Evolutionary conservation across 92 coral and sea anemone species (phyloP), one percentile per base, ranked within the genome.

Genomic region (Paramuricea clavata): DNA sequence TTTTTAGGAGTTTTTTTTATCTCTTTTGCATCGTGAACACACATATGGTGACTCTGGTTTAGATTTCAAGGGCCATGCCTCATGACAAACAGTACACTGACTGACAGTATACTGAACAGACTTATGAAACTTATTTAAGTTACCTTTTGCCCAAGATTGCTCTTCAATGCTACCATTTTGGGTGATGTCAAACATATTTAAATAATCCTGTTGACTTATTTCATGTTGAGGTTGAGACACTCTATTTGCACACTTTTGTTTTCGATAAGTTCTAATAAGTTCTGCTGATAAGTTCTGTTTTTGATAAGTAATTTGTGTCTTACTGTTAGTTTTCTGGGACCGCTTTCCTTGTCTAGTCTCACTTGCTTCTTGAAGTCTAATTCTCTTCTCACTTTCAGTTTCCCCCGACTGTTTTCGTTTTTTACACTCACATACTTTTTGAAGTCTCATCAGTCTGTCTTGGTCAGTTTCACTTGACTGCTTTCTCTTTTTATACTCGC

Each of bases 21-120:
- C 89, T 15, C 85, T 65, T 11, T 42, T 47, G 68, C 82, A 85
- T 42, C 92, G 78, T 89, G 90, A 85, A 56, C 89, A 89, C 25
- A 85, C 59, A 80, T 89, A 89, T 47, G 86, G 72, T 85, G 62
- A 54, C 65, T 73, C 77, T 19, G 83, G 87, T 77, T 77, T 86
- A 12, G n/a, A n/a, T n/a, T n/a, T n/a, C n/a, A n/a, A n/a, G n/a
- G n/a, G n/a, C n/a, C n/a, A n/a, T n/a, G n/a, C n/a, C n/a, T n/a
- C n/a, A n/a, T n/a, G n/a, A n/a, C n/a, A n/a, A n/a, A n/a, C n/a
- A n/a, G n/a, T n/a, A n/a, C n/a, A n/a, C n/a, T n/a, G n/a, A n/a
- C n/a, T n/a, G n/a, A n/a, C n/a, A n/a, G n/a, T n/a, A n/a, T n/a
- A n/a, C n/a, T n/a, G n/a, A n/a, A n/a, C n/a, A n/a, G n/a, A n/a